phyloP scores from a whole-genome alignment of 1,140 invertebrate genomes.

The Chelonus insularis region DNA sequence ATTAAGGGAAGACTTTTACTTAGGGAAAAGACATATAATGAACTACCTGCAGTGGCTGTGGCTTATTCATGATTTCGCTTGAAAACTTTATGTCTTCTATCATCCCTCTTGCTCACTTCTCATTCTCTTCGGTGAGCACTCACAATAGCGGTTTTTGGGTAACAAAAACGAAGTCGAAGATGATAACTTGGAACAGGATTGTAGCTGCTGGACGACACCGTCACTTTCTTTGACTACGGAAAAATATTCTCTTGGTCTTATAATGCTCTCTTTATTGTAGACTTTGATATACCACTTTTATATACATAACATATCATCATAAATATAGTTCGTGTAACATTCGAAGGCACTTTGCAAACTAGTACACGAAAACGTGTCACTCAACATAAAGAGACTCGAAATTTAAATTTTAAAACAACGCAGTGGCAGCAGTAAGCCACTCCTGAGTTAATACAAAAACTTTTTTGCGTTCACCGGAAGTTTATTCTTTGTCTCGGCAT shows the following conservation, averaged over 20 bases:
- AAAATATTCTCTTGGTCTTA: too few relatives aligned
- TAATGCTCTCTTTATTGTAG: too few relatives aligned
- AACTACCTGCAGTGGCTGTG: conserved; percentile 6
- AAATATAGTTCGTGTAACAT: too few relatives aligned
- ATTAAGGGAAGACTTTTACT: conserved; percentile 24
- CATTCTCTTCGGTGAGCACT: too few relatives aligned
- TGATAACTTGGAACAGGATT: too few relatives aligned
- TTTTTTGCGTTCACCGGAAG: conserved; percentile 1
- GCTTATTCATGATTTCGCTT: conserved; percentile 21
- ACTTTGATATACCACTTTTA: too few relatives aligned
- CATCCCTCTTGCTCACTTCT: background rate
- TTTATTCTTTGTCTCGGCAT: too few relatives aligned
- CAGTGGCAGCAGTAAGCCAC: background rate
- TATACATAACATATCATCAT: too few relatives aligned
- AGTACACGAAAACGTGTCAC: conserved; percentile 2
- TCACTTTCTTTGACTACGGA: too few relatives aligned
- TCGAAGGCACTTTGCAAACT: background rate
- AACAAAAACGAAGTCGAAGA: too few relatives aligned
- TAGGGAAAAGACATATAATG: conserved; percentile 10
- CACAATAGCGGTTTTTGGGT: too few relatives aligned
- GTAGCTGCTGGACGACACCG: too few relatives aligned
- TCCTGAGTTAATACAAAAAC: conserved; percentile 23
- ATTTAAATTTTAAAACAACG: conserved; percentile 17
- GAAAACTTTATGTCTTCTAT: conserved; percentile 16
- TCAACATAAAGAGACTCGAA: background rate